Percentiles rank a stretch among this genome's conserved stretches.
These are phyloP conservation scores for Ceraclea dissimilis DNA, from an alignment of 2,888 invertebrate species.

Conservation along the genomic window DNA sequence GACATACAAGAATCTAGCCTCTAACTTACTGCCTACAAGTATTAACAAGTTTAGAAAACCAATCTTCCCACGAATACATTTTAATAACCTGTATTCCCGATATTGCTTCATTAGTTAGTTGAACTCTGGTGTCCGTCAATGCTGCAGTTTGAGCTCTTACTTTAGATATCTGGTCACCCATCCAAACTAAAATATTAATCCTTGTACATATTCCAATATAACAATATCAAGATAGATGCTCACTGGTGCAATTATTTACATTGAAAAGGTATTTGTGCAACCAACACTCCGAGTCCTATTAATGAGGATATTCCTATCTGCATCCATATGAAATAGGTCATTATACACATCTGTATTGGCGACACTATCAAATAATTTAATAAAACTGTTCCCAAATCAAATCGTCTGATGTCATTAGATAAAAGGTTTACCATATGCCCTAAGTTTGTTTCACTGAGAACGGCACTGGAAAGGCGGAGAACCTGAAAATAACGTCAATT, in stretches of 20 bases:
- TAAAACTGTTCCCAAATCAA: constrained; percentile 83
- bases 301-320: constrained; percentile 61
- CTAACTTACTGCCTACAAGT: constrained; percentile 57
- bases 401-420: constrained; percentile 89
- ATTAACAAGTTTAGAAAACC: constrained; percentile 66
- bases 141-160: constrained; percentile 70
- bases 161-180: constrained; percentile 69
- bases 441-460: constrained; percentile 73
- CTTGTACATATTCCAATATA: neutral
- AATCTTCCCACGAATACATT: constrained; percentile 87
- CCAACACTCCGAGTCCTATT: constrained; percentile 60
- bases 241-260: constrained; percentile 34
- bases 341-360: constrained; percentile 73
- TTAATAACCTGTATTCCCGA: constrained; percentile 82
- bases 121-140: constrained; percentile 84
- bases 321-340: constrained; percentile 68
- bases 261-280: constrained; percentile 67
- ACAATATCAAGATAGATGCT: neutral
- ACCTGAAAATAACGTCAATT: constrained; percentile 38
- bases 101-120: constrained; percentile 80
- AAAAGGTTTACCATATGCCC: constrained; percentile 78
- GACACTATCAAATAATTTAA: constrained; percentile 89
- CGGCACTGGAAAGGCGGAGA: constrained; percentile 64
- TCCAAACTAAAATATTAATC: constrained; percentile 49
- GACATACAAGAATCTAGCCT: no score